Evolutionary conservation across 23 tunicate genomes (phyloP).

Genomic region (Phallusia fumigata): DNA sequence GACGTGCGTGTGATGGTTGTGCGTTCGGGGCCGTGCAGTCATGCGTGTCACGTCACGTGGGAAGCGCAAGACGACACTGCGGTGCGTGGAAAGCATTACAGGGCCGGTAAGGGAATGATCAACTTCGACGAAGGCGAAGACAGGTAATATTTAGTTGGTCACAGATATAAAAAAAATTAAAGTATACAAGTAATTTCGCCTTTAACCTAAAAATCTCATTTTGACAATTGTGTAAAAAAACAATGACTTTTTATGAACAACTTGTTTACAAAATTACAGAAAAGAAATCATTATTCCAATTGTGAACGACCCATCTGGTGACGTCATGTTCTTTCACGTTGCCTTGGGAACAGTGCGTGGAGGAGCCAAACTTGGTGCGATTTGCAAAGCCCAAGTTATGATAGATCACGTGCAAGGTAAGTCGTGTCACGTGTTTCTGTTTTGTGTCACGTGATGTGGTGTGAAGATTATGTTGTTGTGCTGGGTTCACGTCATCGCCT

Average conservation of each 20-base stretch:
- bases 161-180: too few relatives aligned
- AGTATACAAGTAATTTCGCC: too few relatives aligned
- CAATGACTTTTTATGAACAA: too few relatives aligned
- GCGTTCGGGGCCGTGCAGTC: conserved; percentile 52
- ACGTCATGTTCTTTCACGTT: conserved; percentile 69
- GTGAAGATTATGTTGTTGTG: not conserved
- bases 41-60: conserved; percentile 86
- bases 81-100: conserved; percentile 83
- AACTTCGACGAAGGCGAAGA: conserved; percentile 66
- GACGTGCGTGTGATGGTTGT: conserved; percentile 66
- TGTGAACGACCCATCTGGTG: conserved; percentile 89
- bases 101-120: conserved; percentile 68
- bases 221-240: too few relatives aligned
- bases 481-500: not conserved
- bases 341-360: conserved; percentile 52
- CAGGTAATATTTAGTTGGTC: conserved; percentile 39
- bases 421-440: not conserved
- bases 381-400: conserved; percentile 38
- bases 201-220: too few relatives aligned
- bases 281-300: conserved; percentile 76
- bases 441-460: not conserved
- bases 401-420: conserved; percentile 78
- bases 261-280: conserved; percentile 17
- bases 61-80: conserved; percentile 84
- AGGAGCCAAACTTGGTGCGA: conserved; percentile 74